These are phyloP conservation scores for Rhabdomys dilectus DNA, from an alignment of 2,113 vertebrate species.

Conservation along the genomic window DNA sequence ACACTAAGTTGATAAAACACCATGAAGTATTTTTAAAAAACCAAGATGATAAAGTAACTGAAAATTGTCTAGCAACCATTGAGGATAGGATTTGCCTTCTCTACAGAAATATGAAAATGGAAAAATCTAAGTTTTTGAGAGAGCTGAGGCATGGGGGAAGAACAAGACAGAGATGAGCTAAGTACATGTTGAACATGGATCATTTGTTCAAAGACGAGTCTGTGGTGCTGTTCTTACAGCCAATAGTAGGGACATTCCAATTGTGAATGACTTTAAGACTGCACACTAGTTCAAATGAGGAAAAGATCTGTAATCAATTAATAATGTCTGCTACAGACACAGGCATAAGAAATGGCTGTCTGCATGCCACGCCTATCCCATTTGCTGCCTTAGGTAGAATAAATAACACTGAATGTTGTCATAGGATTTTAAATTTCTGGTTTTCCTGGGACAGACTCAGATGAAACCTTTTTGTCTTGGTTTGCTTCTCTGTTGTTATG, in stretches of 20 bases:
- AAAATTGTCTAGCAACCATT: background rate
- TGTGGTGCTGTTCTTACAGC: background rate
- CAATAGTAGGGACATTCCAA: background rate
- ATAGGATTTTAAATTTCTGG: background rate
- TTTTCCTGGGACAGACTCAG: background rate
- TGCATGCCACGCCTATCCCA: background rate
- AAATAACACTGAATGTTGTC: conserved; percentile 6
- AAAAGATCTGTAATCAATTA: background rate
- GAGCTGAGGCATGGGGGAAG: background rate
- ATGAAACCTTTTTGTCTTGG: background rate
- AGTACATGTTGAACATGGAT: background rate
- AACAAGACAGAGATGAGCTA: background rate
- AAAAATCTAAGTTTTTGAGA: background rate
- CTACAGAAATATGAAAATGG: background rate
- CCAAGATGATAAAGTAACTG: background rate
- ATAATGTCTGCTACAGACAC: background rate
- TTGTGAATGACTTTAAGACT: background rate
- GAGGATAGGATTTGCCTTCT: background rate
- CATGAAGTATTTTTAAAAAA: background rate
- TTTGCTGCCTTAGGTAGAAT: background rate
- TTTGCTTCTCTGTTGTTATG: background rate
- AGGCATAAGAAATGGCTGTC: background rate
- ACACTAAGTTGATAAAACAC: conserved; percentile 29
- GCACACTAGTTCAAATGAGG: background rate
- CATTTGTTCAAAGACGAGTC: background rate